Evolutionary conservation across 2,888 invertebrate genomes (phyloP), one percentile per base, ranked within the genome.

Genomic region (Lepidocyrtoides sp.): DNA sequence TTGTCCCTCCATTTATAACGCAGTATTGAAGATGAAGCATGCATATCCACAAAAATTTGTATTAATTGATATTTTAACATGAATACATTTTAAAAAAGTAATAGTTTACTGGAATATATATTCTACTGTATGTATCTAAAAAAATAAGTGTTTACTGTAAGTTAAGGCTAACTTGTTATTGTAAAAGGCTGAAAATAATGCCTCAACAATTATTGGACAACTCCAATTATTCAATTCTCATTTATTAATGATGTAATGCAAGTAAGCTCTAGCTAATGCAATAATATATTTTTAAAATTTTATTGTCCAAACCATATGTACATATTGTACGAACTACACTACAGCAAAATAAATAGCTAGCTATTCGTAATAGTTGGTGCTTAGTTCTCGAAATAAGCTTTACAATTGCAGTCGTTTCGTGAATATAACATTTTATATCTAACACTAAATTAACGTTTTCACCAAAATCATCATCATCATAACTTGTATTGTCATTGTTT

Each of bases 21-120:
- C 69, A 69, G 69, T 69, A 69, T 69, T 69, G 7, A 41, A 69
- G 36, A 69, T 3, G 29, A 32, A 32, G 69, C 69, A 69, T 69
- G 69, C 69, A 69, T 20, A 69, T 36, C 32, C 41, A 20, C n/a
- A 36, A 41, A 41, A 20, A 0, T 69, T 41, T 66, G 8, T 36
- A 36, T 4, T 36, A 36, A 36, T 54, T 54, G 54, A 17, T 54
- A 10, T 54, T 54, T 17, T 20, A 20, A 20, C 20, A 54, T 5
- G 4, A 12, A 12, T 12, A 60, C 29, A 23, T 23, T 41, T n/a
- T 41, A 36, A 36, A n/a, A 32, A 69, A 20, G 20, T 69, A 41
- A 69, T 69, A 66, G 36, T 69, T 3, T n/a, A 69, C 10, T 69
- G 5, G 41, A 69, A 41, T 26, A 3, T 69, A 10, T 69, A 20